phyloP scores from a whole-genome alignment of 2,888 invertebrate species.

The Catocala nupta region DNA sequence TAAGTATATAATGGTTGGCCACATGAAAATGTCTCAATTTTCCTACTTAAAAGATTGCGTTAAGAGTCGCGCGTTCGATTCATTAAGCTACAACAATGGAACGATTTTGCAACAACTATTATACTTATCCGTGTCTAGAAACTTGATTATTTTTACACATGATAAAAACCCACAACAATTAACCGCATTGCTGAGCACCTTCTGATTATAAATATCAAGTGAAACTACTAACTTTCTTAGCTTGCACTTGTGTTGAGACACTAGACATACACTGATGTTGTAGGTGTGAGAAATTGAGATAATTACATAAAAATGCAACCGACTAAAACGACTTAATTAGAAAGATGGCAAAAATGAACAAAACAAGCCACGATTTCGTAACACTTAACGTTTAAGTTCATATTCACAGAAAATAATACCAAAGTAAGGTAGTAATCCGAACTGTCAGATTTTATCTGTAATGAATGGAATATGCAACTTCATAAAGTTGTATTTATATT shows the following conservation, averaged over 20 bases:
- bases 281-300: conserved; percentile 20
- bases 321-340: conserved; percentile 19
- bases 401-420: conserved; percentile 9
- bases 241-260: conserved; percentile 8
- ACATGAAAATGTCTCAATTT: conserved; percentile 25
- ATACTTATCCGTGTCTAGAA: conserved; percentile 40
- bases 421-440: background rate
- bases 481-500: conserved; percentile 1
- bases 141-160: conserved; percentile 42
- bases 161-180: conserved; percentile 32
- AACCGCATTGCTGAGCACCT: conserved; percentile 18
- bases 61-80: conserved; percentile 46
- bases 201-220: conserved; percentile 7
- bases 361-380: conserved; percentile 16
- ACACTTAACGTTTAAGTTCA: conserved; percentile 11
- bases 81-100: conserved; percentile 58
- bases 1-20: conserved; percentile 5
- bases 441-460: conserved; percentile 4
- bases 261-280: background rate
- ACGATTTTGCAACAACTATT: conserved; percentile 56
- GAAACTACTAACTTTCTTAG: conserved; percentile 17
- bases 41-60: conserved; percentile 34
- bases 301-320: conserved; percentile 23
- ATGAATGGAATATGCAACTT: conserved; percentile 2
- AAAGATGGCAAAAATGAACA: conserved; percentile 13